phyloP scores from a whole-genome alignment of 1,140 invertebrate genomes.

The Drosophila cardini region DNA sequence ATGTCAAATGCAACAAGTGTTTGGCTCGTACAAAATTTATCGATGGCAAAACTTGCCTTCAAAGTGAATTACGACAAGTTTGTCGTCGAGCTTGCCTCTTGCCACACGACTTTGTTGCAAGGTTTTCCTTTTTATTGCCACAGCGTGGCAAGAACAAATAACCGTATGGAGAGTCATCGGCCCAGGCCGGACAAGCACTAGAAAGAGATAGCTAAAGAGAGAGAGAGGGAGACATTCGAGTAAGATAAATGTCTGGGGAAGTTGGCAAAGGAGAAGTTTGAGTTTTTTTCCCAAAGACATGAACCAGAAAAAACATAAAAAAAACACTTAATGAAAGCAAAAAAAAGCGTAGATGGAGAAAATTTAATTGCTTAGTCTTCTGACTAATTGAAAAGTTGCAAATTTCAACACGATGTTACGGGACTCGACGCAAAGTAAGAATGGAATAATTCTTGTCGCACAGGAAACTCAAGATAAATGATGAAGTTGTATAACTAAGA shows the following conservation, averaged over 20 bases:
- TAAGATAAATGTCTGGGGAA: conserved; percentile 72
- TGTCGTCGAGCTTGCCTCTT: conserved; percentile 26
- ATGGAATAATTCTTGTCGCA: conserved; percentile 50
- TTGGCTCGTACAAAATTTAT: conserved; percentile 70
- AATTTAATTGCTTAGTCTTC: conserved; percentile 78
- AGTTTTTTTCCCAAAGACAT: not conserved
- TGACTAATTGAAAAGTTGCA: conserved; percentile 80
- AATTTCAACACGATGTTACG: conserved; percentile 35
- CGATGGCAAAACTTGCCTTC: conserved; percentile 69
- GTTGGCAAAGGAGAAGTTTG: conserved; percentile 20
- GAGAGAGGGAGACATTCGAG: conserved; percentile 19
- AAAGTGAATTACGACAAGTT: conserved; percentile 80
- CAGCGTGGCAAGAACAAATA: conserved; percentile 43
- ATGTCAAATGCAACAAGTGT: conserved; percentile 70
- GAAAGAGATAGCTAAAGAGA: not conserved
- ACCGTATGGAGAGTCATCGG: conserved; percentile 43
- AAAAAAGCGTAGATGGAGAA: conserved; percentile 33
- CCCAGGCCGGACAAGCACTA: not conserved
- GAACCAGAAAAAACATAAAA: conserved; percentile 12
- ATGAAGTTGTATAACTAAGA: conserved; percentile 12
- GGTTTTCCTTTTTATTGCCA: conserved; percentile 42
- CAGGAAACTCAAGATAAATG: conserved; percentile 46
- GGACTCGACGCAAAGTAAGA: conserved; percentile 36
- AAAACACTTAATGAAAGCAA: conserved; percentile 18
- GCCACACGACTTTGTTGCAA: conserved; percentile 12